phyloP scores from a whole-genome alignment of 2,888 invertebrate species.

The Schizaphis graminum region DNA sequence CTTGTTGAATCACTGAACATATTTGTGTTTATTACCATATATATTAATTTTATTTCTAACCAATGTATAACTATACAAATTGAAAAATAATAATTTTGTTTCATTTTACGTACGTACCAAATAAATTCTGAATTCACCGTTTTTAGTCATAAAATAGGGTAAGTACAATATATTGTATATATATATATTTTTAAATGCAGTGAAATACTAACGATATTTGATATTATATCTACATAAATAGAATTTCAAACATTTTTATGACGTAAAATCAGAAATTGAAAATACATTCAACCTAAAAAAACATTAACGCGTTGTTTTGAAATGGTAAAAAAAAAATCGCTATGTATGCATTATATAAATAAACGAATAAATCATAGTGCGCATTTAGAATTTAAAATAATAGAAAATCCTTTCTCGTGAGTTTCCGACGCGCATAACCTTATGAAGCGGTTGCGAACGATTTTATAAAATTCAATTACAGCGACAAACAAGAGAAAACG shows the following conservation, averaged over 20 bases:
- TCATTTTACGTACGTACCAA: not conserved
- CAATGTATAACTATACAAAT: not conserved
- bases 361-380: conserved; percentile 8
- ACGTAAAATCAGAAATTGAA: conserved; percentile 15
- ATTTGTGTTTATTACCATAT: not conserved
- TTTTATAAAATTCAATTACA: conserved; percentile 31
- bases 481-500: conserved; percentile 21
- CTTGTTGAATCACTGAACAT: no score
- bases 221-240: conserved; percentile 8
- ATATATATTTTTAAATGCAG: not conserved
- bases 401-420: not conserved
- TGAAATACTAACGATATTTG: not conserved
- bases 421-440: not conserved
- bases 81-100: not conserved
- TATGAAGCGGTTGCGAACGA: not conserved
- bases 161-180: not conserved
- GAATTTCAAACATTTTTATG: conserved; percentile 14
- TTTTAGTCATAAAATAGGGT: not conserved
- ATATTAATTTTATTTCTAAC: not conserved
- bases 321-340: not conserved
- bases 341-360: not conserved
- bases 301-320: not conserved
- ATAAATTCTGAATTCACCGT: not conserved
- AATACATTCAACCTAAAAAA: not conserved
- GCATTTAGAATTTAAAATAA: conserved; percentile 28